Conservation (phyloP, 2,113 vertebrate genomes). For the Thinocorus orbignyianus region DNA sequence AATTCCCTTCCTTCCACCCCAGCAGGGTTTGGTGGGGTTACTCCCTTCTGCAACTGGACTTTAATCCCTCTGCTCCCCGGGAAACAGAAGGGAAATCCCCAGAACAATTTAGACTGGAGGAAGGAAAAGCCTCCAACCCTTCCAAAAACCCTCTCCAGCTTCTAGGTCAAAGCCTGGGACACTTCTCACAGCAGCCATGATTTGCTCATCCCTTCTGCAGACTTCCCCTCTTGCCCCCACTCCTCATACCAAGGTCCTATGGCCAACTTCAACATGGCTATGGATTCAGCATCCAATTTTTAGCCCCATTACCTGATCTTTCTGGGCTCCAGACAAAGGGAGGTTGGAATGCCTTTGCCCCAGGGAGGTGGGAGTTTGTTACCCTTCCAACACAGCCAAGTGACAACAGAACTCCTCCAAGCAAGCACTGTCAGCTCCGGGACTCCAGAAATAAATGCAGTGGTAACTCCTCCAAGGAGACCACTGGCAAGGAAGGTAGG, state of each 20-base stretch:
- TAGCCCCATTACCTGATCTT: background rate
- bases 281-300: background rate
- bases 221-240: background rate
- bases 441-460: background rate
- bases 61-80: background rate
- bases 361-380: background rate
- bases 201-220: background rate
- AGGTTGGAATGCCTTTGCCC: background rate
- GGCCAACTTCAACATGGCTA: background rate
- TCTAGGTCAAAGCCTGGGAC: background rate
- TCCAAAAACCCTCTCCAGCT: background rate
- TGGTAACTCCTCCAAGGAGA: background rate
- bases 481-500: background rate
- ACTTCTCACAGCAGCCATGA: background rate
- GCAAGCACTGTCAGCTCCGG: background rate
- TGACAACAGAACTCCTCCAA: conserved; percentile 5
- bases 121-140: background rate
- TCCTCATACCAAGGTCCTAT: accelerated
- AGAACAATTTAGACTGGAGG: background rate
- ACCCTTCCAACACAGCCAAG: background rate
- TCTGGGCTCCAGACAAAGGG: background rate
- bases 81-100: background rate
- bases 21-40: background rate
- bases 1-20: background rate
- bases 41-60: background rate